phyloP scores from a whole-genome alignment of 1,140 invertebrate species.

The Anastrepha obliqua region DNA sequence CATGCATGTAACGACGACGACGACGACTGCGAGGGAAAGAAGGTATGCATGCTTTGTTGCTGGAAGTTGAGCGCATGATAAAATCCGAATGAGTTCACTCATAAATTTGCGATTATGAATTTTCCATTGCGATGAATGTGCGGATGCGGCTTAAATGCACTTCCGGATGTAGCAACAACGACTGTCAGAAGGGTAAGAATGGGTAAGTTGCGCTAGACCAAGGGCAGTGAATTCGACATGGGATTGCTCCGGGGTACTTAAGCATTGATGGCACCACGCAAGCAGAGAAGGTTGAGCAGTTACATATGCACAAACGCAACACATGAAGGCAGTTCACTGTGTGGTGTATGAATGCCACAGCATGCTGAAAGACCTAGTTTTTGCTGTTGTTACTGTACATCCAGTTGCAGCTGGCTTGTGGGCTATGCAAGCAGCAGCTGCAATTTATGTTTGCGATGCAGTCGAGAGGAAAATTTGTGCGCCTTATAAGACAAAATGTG shows the following conservation, averaged over 20 bases:
- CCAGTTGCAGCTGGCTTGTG: constrained; percentile 7
- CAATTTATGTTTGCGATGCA: constrained; percentile 54
- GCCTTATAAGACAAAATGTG: constrained; percentile 49
- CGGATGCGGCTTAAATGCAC: constrained; percentile 53
- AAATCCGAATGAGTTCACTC: constrained; percentile 53
- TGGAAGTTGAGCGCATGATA: constrained; percentile 40
- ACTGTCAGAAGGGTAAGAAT: neutral
- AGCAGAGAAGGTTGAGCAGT: neutral
- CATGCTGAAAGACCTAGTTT: neutral
- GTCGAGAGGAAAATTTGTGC: constrained; percentile 54
- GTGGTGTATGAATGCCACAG: neutral
- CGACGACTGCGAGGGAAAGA: neutral
- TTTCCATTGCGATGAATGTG: constrained; percentile 55
- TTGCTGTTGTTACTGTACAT: neutral
- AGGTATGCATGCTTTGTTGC: neutral
- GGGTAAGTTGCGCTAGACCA: neutral
- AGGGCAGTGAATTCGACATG: neutral
- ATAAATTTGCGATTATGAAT: constrained; percentile 55
- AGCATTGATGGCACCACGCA: neutral
- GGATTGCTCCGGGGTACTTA: neutral
- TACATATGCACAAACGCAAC: neutral
- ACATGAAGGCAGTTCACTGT: neutral
- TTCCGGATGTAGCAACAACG: constrained; percentile 35
- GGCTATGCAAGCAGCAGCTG: constrained; percentile 33
- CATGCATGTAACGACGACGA: neutral